Percentiles rank a stretch among this genome's conserved stretches.
Conservation (phyloP, 2,113 vertebrate genomes). For the Phalacrocorax pelagicus region DNA sequence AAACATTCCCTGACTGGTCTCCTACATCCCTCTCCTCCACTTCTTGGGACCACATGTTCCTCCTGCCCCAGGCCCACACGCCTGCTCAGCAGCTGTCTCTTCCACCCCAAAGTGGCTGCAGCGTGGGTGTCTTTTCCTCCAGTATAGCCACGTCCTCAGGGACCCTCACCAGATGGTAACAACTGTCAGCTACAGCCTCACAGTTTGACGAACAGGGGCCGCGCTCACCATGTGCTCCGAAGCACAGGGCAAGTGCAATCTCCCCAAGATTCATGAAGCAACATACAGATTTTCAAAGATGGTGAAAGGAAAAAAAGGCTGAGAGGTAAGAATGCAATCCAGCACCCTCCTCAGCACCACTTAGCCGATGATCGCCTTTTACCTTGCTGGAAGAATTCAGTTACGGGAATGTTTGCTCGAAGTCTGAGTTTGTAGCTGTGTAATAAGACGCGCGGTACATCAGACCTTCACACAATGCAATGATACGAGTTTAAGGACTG, state of each 20-base stretch:
- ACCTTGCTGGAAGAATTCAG: accelerated
- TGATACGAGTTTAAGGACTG: background rate
- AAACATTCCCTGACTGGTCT: background rate
- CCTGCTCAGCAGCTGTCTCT: background rate
- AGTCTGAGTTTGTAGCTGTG: background rate
- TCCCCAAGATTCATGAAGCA: accelerated
- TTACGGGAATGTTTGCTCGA: background rate
- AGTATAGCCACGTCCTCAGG: background rate
- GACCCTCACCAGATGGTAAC: background rate
- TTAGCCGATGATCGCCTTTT: accelerated
- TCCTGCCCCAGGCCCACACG: background rate
- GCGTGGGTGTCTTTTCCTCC: background rate
- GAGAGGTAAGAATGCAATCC: background rate
- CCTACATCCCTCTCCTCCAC: background rate
- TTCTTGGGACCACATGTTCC: accelerated
- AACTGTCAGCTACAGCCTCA: background rate
- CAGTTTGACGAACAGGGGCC: background rate
- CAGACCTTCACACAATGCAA: too few species aligned
- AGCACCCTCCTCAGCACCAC: accelerated
- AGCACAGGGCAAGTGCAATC: background rate
- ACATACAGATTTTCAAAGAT: accelerated
- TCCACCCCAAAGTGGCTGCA: accelerated
- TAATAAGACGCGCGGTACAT: accelerated
- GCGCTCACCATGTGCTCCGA: accelerated
- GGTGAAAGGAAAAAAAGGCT: background rate